Evolutionary conservation across 2,888 invertebrate species (phyloP), one percentile per base, ranked within the genome.

Genomic region (Synergus gifuensis): DNA sequence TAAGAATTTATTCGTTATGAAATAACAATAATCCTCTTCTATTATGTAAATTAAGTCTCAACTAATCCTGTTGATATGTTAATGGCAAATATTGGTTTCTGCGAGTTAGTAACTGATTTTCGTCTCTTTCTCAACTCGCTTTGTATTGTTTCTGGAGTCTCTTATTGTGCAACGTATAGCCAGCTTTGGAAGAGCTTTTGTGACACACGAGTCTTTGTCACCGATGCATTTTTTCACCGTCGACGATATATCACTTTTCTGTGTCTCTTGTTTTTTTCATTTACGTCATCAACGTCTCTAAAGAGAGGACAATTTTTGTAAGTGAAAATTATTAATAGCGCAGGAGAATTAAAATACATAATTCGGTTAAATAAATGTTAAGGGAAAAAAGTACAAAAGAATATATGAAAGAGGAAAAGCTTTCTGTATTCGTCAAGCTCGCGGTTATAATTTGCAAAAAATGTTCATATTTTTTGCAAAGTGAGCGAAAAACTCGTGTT

Each of bases 181-280:
- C 82, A 82, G 81, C 80, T 80, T 81, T 81, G 80, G 82, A 82
- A 79, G 81, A 79, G 83, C 83, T 84, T 84, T 36, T 84, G 81
- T 82, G 54, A 77, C 28, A 49, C 16, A 58, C 77, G 16, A 76
- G 82, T 82, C 82, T 83, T 83, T 83, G 82, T 83, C 80, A 78
- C 77, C 78, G 81, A 83, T 78, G 79, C 79, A 82, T 83, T 67
- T 67, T 67, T 67, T 12, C 44, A 66, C 22, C 44, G 44, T 67
- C 46, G 18, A 44, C 44, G 12, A 67, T 46, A 67, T 22, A 44
- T 67, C 44, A 67, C 44, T 46, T 67, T 22, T 44, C 40, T 42
- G 42, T 42, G 42, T 40, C 66, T 66, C 42, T 42, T 66, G n/a
- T 42, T 66, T 66, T 66, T 46, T 46, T 67, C 42, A 22, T 44